Conservation (phyloP, 2,113 vertebrate species). For the Nesoenas mayeri region DNA sequence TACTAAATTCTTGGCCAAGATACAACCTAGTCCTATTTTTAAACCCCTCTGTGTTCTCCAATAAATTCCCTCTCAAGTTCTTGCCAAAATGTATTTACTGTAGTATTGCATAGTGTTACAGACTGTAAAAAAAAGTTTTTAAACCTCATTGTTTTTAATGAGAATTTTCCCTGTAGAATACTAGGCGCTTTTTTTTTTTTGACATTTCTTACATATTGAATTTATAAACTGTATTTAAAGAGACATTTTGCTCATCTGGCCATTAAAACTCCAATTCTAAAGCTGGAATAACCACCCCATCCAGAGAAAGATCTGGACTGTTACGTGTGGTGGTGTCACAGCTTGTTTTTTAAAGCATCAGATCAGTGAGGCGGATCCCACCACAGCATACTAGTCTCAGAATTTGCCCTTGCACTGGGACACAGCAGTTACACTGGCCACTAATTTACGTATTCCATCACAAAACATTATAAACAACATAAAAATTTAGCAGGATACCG, state of each 20-base stretch:
- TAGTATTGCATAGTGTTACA: neutral
- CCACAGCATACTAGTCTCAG: neutral
- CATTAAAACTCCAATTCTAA: neutral
- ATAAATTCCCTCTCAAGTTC: neutral
- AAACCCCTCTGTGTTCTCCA: neutral
- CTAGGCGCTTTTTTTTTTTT: neutral
- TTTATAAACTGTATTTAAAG: neutral
- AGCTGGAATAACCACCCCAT: neutral
- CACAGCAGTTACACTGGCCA: neutral
- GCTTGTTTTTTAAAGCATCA: neutral
- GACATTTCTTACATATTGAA: neutral
- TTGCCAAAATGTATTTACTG: neutral
- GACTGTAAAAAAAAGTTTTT: neutral
- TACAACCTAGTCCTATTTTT: neutral
- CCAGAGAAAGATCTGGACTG: neutral
- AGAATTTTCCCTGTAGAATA: neutral
- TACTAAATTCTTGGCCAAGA: neutral
- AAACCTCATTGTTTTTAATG: neutral
- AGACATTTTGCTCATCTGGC: neutral
- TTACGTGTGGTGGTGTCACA: neutral
- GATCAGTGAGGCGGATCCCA: neutral
- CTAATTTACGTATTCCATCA: neutral
- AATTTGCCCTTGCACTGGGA: neutral
- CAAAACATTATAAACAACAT: neutral
- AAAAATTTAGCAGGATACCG: neutral